Percentiles rank a stretch among this genome's conserved stretches.
phyloP scores from a whole-genome alignment of 2,797 vertebrate species.

The Anomalospiza imberbis region DNA sequence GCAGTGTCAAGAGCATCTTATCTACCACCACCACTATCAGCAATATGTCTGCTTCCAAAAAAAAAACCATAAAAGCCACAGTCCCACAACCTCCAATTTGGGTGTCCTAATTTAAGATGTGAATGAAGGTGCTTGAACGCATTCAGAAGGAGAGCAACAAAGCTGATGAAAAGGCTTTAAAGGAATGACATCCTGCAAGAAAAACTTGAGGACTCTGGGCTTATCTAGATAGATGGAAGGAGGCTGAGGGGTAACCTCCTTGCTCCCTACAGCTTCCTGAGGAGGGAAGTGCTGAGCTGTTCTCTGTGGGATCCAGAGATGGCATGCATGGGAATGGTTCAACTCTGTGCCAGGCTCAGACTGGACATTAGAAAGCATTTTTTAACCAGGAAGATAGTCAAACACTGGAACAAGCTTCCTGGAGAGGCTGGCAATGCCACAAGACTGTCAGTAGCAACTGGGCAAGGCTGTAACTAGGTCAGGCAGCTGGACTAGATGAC shows the following conservation, averaged over 20 bases:
- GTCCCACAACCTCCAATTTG: not conserved
- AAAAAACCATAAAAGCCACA: not conserved
- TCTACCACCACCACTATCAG: not conserved
- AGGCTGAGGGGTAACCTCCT: not conserved
- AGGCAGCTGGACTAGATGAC: not conserved
- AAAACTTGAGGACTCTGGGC: not conserved
- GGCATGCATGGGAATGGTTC: not conserved
- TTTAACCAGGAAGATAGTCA: not conserved
- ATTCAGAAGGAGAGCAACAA: not conserved
- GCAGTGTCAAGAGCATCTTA: not conserved
- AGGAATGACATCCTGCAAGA: not conserved
- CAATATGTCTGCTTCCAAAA: not conserved
- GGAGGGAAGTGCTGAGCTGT: not conserved
- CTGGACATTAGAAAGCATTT: not conserved
- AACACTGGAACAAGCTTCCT: not conserved
- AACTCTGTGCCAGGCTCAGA: not conserved
- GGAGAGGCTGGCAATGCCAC: not conserved
- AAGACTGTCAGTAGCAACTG: not conserved
- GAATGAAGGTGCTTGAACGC: not conserved
- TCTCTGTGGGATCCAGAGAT: not conserved
- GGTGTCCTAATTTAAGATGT: not conserved
- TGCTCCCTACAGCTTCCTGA: not conserved
- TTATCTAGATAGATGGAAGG: not conserved
- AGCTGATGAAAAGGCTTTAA: not conserved
- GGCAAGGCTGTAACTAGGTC: not conserved